Evolutionary conservation across 2,113 vertebrate genomes (phyloP).

Genomic region (Chaetorhynchus papuensis): DNA sequence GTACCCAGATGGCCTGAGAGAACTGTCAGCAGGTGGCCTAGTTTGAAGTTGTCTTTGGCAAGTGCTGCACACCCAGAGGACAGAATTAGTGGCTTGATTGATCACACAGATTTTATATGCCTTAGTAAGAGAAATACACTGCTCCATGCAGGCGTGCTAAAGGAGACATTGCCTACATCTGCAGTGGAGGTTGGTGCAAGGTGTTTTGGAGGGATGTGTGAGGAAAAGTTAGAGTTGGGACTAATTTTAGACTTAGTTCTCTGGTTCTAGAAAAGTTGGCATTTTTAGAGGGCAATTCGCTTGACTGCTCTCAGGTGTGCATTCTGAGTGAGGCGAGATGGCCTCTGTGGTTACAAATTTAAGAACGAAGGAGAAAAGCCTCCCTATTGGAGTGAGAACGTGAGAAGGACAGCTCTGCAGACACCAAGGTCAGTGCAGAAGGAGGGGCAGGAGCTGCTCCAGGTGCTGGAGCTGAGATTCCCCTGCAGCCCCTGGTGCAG

Average conservation of each 20-base stretch:
- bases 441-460: neutral
- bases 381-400: neutral
- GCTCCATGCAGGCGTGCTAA: neutral
- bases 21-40: neutral
- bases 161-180: neutral
- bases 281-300: neutral
- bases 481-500: neutral
- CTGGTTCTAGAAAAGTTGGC: neutral
- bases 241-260: neutral
- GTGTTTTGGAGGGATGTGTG: neutral
- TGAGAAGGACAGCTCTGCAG: neutral
- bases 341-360: neutral
- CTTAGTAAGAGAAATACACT: neutral
- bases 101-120: neutral
- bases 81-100: conserved; percentile 17
- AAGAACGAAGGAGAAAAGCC: neutral
- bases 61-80: neutral
- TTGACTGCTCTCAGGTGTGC: neutral
- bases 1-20: neutral
- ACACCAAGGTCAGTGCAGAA: neutral
- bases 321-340: neutral
- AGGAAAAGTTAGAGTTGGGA: neutral
- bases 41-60: neutral
- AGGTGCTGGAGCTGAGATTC: rapidly evolving
- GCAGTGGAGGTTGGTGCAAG: neutral